Conservation (phyloP, 2,113 vertebrate species). For the Boleophthalmus pectinirostris region DNA sequence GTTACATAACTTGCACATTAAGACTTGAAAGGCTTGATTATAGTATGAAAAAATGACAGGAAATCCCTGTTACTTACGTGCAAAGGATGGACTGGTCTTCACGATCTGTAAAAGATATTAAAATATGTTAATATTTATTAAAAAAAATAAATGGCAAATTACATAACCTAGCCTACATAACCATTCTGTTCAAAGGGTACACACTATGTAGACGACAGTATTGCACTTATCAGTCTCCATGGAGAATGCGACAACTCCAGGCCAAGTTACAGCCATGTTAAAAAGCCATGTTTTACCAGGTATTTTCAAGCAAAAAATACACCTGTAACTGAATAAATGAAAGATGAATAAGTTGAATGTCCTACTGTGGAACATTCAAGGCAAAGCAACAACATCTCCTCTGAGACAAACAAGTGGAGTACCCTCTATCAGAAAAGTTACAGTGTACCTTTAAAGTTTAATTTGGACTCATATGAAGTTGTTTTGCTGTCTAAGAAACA, state of each 20-base stretch:
- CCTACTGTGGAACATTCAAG: too few relatives aligned
- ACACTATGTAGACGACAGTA: too few relatives aligned
- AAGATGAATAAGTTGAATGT: too few relatives aligned
- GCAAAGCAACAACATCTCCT: too few relatives aligned
- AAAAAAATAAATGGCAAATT: background rate
- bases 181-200: background rate
- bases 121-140: background rate
- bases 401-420: too few relatives aligned
- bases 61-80: slow-evolving; percentile 87
- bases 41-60: background rate
- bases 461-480: slow-evolving; percentile 5
- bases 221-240: too few relatives aligned
- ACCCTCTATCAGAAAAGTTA: too few relatives aligned
- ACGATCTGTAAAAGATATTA: slow-evolving; percentile 82
- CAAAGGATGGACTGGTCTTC: slow-evolving; percentile 98
- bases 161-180: background rate
- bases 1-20: slow-evolving; percentile 41
- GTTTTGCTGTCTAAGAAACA: slow-evolving; percentile 29
- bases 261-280: too few relatives aligned
- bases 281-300: too few relatives aligned
- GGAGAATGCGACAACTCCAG: too few relatives aligned
- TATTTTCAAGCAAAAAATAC: too few relatives aligned
- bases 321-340: too few relatives aligned
- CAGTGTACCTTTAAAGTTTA: background rate
- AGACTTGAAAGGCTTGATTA: slow-evolving; percentile 6